Evolutionary conservation across 2,888 invertebrate species (phyloP), one percentile per base, ranked within the genome.

Genomic region (Andrena bicolor): DNA sequence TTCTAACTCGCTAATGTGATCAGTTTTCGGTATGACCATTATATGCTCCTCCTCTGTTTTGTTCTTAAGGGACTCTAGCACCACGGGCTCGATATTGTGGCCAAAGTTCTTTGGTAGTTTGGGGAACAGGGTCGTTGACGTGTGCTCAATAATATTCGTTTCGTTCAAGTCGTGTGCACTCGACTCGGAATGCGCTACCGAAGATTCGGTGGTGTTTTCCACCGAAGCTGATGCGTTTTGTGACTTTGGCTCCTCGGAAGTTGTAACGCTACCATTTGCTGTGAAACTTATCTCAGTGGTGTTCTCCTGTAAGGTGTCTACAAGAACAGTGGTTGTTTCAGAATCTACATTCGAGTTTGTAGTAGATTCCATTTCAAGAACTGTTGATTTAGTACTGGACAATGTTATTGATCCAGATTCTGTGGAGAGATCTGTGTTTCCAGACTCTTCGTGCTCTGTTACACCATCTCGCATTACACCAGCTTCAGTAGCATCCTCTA

Each of bases 21-120:
- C 77, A 0, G 60, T 58, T 35, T 83, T 85, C 26, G 86, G 79
- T 80, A 86, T 89, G 53, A 81, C 4, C 90, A 90, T 91, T 1
- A 90, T 84, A 30, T 88, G 82, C 30, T 90, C 89, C 7, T 86
- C 86, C 10, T 82, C 71, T 7, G 88, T 78, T 32, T 86, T 65
- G 26, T 86, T 77, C 10, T 84, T 82, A 2, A 85, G 75, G 0
- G 89, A 72, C 28, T 89, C 88, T 61, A 84, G 82, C 1, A 91
- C 35, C 2, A 91, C 35, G 0, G 92, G 91, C 56, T 91, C 91
- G 1, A 91, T 88, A 64, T 91, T 91, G 41, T 90, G 85, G 3
- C 87, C 89, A 65, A 92, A 90, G 41, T 89, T 88, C 76, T 92
- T 87, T 1, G 92, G 91, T 32, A 92, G 76, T 79, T 90, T 90